Evolutionary conservation across 2,797 vertebrate genomes (phyloP), one percentile per base, ranked within the genome.

Genomic region (Molossus molossus): DNA sequence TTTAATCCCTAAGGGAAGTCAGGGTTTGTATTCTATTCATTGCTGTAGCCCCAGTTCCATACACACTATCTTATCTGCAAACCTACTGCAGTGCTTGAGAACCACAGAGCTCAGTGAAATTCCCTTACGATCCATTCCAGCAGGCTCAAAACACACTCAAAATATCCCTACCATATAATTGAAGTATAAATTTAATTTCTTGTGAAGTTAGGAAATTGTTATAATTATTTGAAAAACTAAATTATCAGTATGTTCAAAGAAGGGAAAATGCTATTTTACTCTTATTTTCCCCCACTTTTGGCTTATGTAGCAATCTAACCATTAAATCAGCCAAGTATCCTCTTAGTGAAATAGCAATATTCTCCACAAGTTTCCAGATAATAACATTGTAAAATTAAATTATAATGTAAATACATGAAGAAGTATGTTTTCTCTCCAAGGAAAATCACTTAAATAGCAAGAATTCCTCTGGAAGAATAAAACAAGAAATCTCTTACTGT

Each of bases 331-430:
- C 4, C 76, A 12, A 57, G 60, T 86, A 80, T 75, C 3, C 0
- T 27, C 53, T 84, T 90, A 70, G 40, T 90, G 60, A 89, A 79
- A 70, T 85, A 80, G 37, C 25, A 87, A 25, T 72, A 77, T 96
- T 87, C 6, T 8, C 53, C 18, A 50, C 75, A 70, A 57, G 3
- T 87, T 87, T 92, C 25, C 64, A 94, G 62, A 60, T 69, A 76
- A 29, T 81, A 85, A 57, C n/a, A 58, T 13, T 79, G 15, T n/a
- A 86, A 94, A 86, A 70, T 87, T 80, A 55, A 90, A 60, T 93
- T 90, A 69, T 83, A 40, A 11, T 21, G 11, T 65, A 80, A 94
- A 75, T 60, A 62, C 15, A 58, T 69, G 17, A 60, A 91, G 70
- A 90, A 79, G 5, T 83, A 15, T 20, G 79, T 3, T 55, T 2